A percentile compares a stretch with the other conserved stretches of the same genome.
phyloP scores from a whole-genome alignment of 2,888 invertebrate species.

The Melinopterus prodromus region DNA sequence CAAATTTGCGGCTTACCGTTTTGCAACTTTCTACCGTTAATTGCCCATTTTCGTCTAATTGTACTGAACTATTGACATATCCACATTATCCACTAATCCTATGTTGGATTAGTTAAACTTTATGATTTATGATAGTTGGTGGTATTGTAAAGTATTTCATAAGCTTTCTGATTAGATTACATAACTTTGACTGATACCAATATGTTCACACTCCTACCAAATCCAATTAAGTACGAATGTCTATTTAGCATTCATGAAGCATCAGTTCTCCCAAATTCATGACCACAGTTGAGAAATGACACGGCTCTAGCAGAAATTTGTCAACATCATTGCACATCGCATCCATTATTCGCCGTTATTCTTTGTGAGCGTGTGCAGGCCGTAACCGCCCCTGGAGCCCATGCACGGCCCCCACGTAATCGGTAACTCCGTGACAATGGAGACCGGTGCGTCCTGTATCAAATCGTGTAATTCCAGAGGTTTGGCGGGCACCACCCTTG shows the following conservation, averaged over 20 bases:
- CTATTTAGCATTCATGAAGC: neutral
- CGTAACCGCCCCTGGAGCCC: neutral
- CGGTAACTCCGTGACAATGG: neutral
- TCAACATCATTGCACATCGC: neutral
- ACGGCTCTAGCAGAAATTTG: neutral
- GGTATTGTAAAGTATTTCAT: no score
- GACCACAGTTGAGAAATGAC: neutral
- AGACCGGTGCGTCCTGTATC: conserved; percentile 51
- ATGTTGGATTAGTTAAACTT: no score
- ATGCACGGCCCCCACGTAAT: neutral
- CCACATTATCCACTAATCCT: no score
- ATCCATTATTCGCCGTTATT: neutral
- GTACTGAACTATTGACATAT: no score
- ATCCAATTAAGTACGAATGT: neutral
- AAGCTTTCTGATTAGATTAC: no score
- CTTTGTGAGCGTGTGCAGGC: no score
- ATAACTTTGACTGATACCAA: no score
- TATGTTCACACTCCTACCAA: no score
- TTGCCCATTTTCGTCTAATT: no score
- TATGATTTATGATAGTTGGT: no score
- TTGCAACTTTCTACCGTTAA: no score
- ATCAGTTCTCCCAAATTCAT: neutral
- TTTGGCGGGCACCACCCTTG: conserved; percentile 56
- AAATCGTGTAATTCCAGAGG: conserved; percentile 62
- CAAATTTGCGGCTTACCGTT: no score